Evolutionary conservation across 2,888 invertebrate genomes (phyloP).

Genomic region (Isotomurus palustris): DNA sequence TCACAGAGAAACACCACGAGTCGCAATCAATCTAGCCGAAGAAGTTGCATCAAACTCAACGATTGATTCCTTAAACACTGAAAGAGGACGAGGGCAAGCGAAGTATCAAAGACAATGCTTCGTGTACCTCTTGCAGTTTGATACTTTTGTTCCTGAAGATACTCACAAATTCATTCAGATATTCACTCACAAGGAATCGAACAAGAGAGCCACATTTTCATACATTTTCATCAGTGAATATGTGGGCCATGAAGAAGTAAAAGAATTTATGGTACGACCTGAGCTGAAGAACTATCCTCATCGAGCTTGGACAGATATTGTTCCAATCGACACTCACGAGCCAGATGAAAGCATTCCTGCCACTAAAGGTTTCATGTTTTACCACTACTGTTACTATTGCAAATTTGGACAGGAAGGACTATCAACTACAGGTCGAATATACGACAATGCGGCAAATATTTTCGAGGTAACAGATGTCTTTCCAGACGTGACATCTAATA

Average conservation of each 20-base stretch:
- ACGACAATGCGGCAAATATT: neutral
- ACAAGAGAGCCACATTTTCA: constrained; percentile 16
- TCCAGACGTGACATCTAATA: constrained; percentile 33
- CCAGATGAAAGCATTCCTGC: neutral
- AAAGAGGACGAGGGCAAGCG: neutral
- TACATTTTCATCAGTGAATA: constrained; percentile 22
- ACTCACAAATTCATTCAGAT: neutral
- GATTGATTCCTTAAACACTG: neutral
- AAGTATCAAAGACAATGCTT: constrained; percentile 33
- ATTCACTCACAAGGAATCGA: constrained; percentile 6
- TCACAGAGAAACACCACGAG: constrained; percentile 16
- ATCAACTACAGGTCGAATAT: neutral
- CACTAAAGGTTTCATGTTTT: neutral
- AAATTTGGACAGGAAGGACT: constrained; percentile 22
- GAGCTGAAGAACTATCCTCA: constrained; percentile 31
- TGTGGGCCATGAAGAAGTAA: neutral
- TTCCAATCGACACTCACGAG: neutral
- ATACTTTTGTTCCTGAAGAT: neutral
- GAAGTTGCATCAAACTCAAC: neutral
- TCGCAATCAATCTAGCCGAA: constrained; percentile 18
- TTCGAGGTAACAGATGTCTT: constrained; percentile 20
- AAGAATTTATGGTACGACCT: constrained; percentile 14
- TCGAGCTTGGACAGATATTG: constrained; percentile 20
- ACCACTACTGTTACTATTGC: constrained; percentile 37
- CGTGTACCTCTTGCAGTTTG: constrained; percentile 20